Base-by-base conservation (phyloP, 2,888 invertebrate species). In the Atrina japonica region DNA sequence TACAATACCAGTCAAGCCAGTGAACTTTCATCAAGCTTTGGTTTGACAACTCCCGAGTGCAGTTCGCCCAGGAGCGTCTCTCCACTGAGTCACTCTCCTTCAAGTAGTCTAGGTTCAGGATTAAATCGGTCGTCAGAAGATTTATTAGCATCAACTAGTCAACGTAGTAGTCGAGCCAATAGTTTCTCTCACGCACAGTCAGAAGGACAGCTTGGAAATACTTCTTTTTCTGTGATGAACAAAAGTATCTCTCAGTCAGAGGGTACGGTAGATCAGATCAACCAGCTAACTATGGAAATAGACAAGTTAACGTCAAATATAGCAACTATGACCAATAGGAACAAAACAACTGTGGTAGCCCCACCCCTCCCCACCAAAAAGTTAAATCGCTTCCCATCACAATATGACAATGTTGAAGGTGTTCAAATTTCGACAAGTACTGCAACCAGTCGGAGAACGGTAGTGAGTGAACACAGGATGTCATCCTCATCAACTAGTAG, bases 81-180 rank as follows among this genome's bases (percentile, higher is more conserved):
- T 25, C 86, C 86, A 3, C 71, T 83, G 18, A 85, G 83, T 75
- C 78, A 77, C 47, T 88, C 87, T 9, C 87, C 95, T 82, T 94
- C 94, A 66, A 96, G 96, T 63, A 97, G 96, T 82, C 92, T 96
- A 83, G 96, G 96, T 90, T 97, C 96, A 0, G 95, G 96, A 90
- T 91, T 96, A 83, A 96, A 96, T 91, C 95, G 95, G 84, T 96
- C 96, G n/a, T 79, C 84, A 1, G 89, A 88, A 58, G 88, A 88
- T 60, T 73, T 87, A 45, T 63, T 76, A 45, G 63, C 70, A 43
- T 73, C 75, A 30, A 60, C 70, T 40, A 66, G 59, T 27, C 71
- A 71, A 25, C 52, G 69, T 16, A 60, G 64, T 18, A 73, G 67
- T 45, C 58, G 75, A 18, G 73, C 67, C 11, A 75, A 73, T 50